Percentiles rank a stretch among this genome's conserved stretches.
phyloP scores from a whole-genome alignment of 2,888 invertebrate species.

The Kuschelorhynchus macadamiae region DNA sequence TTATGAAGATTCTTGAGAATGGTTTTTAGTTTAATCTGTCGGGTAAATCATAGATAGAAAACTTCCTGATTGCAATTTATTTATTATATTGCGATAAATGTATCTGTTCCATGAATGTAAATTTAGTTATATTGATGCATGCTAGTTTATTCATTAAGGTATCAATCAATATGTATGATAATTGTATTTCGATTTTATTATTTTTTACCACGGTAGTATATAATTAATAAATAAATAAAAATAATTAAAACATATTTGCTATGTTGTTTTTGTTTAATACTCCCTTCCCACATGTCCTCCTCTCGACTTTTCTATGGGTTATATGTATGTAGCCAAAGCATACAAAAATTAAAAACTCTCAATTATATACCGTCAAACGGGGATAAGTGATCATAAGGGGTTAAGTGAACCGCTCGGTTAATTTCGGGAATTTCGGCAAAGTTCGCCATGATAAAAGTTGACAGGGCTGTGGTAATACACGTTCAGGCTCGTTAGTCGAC shows the following conservation, averaged over 20 bases:
- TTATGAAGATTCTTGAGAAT: not conserved
- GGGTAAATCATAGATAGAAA: slow-evolving; percentile 1
- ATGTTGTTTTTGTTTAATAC: too few relatives aligned
- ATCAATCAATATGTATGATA: slow-evolving; percentile 66
- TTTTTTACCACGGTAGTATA: slow-evolving; percentile 68
- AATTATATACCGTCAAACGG: too few relatives aligned
- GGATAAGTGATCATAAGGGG: too few relatives aligned
- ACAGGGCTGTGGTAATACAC: too few relatives aligned
- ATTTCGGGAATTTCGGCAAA: too few relatives aligned
- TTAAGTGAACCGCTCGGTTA: too few relatives aligned
- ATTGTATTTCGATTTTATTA: slow-evolving; percentile 69
- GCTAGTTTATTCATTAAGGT: slow-evolving; percentile 65
- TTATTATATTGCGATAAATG: slow-evolving; percentile 49
- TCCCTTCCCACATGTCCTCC: too few relatives aligned
- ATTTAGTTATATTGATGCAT: slow-evolving; percentile 68
- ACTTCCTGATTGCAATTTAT: slow-evolving; percentile 45
- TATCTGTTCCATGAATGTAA: slow-evolving; percentile 64
- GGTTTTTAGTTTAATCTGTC: slow-evolving; percentile 8
- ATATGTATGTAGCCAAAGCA: too few relatives aligned
- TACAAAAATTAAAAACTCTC: too few relatives aligned
- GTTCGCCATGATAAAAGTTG: too few relatives aligned
- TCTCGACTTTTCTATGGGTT: too few relatives aligned
- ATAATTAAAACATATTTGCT: slow-evolving; percentile 52
- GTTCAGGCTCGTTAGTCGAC: too few relatives aligned
- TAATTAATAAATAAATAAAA: slow-evolving; percentile 60